These are phyloP conservation scores for Bilobella aurantiaca DNA, from an alignment of 1,140 invertebrate genomes.

Conservation along the genomic window DNA sequence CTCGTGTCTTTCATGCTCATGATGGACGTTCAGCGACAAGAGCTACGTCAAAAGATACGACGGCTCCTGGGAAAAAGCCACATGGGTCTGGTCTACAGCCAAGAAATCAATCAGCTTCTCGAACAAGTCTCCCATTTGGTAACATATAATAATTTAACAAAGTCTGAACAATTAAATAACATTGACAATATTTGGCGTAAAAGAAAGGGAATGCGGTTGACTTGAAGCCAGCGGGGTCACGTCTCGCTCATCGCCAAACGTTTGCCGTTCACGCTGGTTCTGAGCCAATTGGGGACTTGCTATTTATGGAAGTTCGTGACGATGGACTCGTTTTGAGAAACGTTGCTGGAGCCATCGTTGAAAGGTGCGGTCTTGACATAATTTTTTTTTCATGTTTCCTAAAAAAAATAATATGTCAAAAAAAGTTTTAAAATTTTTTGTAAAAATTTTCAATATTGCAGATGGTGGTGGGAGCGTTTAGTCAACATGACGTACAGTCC, in stretches of 20 bases:
- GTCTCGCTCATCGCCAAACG: constrained; percentile 88
- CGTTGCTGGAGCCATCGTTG: constrained; percentile 86
- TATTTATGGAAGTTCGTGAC: constrained; percentile 96
- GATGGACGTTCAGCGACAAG: constrained; percentile 74
- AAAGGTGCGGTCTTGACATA: constrained; percentile 48
- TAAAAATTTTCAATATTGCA: constrained; percentile 6
- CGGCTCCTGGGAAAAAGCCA: constrained; percentile 93
- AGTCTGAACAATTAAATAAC: not conserved
- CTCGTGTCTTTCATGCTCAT: constrained; percentile 92
- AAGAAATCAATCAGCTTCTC: constrained; percentile 91
- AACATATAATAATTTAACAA: constrained; percentile 41
- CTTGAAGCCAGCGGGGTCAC: constrained; percentile 48
- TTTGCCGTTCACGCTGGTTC: constrained; percentile 94
- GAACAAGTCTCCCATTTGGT: constrained; percentile 92
- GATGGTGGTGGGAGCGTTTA: constrained; percentile 96
- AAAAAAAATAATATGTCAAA: too few species aligned
- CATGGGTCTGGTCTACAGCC: constrained; percentile 92
- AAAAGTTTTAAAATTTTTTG: not conserved
- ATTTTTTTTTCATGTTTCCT: too few species aligned
- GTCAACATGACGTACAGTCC: constrained; percentile 99
- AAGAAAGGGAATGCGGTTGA: constrained; percentile 34
- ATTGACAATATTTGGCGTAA: not conserved
- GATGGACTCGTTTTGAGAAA: constrained; percentile 91
- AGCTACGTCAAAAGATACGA: constrained; percentile 83
- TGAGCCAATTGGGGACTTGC: constrained; percentile 78